These are phyloP conservation scores for Apamea epomidion DNA, from an alignment of 2,888 invertebrate species.

Conservation along the genomic window DNA sequence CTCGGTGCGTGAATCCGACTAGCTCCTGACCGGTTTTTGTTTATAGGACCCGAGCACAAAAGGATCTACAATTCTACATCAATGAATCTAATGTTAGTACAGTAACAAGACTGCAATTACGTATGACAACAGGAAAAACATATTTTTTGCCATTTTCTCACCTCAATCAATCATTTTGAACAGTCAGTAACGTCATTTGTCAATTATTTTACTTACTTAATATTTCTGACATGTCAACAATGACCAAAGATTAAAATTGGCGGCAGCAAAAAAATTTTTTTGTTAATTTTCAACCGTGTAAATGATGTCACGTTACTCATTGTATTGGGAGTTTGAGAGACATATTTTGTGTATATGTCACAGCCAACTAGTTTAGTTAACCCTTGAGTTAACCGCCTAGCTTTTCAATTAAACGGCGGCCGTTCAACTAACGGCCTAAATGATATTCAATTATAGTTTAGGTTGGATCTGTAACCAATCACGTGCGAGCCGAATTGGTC, in stretches of 20 bases:
- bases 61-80: not conserved
- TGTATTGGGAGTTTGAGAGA: not conserved
- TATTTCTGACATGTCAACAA: not conserved
- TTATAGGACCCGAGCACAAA: too few species aligned
- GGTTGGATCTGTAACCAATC: too few species aligned
- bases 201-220: not conserved
- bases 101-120: slow-evolving; percentile 20
- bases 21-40: too few species aligned
- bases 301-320: slow-evolving; percentile 6
- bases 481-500: too few species aligned
- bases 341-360: too few species aligned
- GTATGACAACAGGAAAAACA: slow-evolving; percentile 18
- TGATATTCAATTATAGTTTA: too few species aligned
- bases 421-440: too few species aligned
- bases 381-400: too few species aligned
- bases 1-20: too few species aligned
- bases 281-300: not conserved
- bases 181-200: slow-evolving; percentile 29
- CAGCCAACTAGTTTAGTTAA: too few species aligned
- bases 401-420: too few species aligned
- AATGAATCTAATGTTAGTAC: not conserved
- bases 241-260: not conserved
- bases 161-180: slow-evolving; percentile 28
- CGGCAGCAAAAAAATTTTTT: not conserved
- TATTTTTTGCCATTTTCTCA: slow-evolving; percentile 10